A percentile compares a stretch with the other conserved stretches of the same genome.
Conservation (phyloP, 2,888 invertebrate genomes). For the Zygogramma bicolorata region DNA sequence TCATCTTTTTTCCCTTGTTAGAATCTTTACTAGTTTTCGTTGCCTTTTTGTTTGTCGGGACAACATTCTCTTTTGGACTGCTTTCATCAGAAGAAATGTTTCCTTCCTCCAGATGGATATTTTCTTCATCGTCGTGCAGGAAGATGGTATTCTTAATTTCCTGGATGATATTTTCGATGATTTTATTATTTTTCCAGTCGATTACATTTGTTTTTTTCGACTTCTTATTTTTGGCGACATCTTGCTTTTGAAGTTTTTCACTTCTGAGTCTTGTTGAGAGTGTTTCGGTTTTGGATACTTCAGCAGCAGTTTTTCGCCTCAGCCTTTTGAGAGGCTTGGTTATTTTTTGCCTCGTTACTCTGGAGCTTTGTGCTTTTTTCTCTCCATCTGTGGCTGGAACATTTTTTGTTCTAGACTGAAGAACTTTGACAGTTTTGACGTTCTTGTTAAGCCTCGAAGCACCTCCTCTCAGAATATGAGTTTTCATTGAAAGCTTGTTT, state of each 20-base stretch:
- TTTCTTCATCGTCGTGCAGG: not conserved
- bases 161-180: slow-evolving; percentile 33
- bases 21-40: not conserved
- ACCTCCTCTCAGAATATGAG: not conserved
- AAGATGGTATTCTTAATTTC: slow-evolving; percentile 33
- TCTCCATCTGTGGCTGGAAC: not conserved
- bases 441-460: not conserved
- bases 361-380: not conserved
- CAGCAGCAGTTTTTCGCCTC: not conserved
- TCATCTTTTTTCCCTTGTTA: not conserved
- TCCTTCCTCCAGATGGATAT: not conserved
- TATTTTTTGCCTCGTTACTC: not conserved
- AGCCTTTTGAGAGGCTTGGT: not conserved
- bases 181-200: slow-evolving; percentile 25
- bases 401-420: not conserved
- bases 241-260: slow-evolving; percentile 10
- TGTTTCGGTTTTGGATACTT: not conserved
- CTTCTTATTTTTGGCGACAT: not conserved
- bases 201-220: slow-evolving; percentile 1
- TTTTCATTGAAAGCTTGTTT: not conserved
- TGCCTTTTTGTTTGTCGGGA: not conserved
- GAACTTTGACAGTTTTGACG: not conserved
- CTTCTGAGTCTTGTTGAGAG: not conserved
- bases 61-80: not conserved
- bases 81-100: not conserved